Evolutionary conservation across 2,888 invertebrate species (phyloP).

Genomic region (Athetis lepigone): DNA sequence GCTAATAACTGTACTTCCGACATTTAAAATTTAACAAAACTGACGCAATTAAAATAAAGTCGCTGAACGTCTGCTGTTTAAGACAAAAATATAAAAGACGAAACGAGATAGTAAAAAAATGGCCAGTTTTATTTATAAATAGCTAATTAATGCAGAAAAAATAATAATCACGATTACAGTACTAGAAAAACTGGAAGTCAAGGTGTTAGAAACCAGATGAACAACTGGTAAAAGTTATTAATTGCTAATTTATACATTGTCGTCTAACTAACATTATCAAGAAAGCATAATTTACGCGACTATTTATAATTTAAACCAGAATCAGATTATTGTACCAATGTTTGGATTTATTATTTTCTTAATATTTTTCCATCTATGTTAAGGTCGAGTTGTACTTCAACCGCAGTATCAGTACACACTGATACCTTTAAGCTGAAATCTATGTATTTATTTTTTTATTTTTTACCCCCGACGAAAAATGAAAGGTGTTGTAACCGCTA

Average conservation of each 20-base stretch:
- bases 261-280: constrained; percentile 5
- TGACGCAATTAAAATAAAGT: constrained; percentile 3
- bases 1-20: constrained; percentile 10
- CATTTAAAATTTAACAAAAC: neutral
- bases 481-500: no score
- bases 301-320: neutral
- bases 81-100: constrained; percentile 4
- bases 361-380: no score
- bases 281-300: constrained; percentile 32
- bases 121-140: constrained; percentile 22
- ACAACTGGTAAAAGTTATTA: constrained; percentile 42
- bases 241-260: constrained; percentile 49
- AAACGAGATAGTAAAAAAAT: constrained; percentile 5
- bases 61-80: neutral
- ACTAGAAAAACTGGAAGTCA: constrained; percentile 43
- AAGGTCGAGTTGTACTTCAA: no score
- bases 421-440: no score
- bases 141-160: constrained; percentile 27
- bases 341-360: neutral
- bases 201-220: constrained; percentile 44
- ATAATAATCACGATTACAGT: constrained; percentile 28
- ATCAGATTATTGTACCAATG: neutral
- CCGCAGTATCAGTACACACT: no score
- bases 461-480: no score
- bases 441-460: no score